Base-by-base conservation (phyloP, 2,113 vertebrate species). In the Lucifuga dentata region DNA sequence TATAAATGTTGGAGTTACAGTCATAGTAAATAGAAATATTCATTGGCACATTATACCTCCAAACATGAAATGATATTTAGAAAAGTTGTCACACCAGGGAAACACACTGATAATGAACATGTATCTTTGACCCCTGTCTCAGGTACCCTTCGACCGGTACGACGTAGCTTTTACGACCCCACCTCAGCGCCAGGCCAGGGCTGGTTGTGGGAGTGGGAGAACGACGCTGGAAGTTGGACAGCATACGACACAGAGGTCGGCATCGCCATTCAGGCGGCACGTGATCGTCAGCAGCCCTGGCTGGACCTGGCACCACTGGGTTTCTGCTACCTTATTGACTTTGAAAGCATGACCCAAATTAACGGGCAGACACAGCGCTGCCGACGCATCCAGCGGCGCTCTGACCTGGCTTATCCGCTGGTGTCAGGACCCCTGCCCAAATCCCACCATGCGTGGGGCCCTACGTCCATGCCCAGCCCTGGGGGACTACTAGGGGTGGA, bases 121-220 rank as follows among this genome's bases (percentile, higher is more conserved):
- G 13, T 3, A 17, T 29, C 5, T 55, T 49, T 16, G 19, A 21
- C 19, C 40, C 39, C 32, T 71, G 29, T 53, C 49, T 1, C 89
- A 99, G 98, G 97, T 56, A 99, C 98, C 62, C 95, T 98, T 89
- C 93, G 97, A 32, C 95, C 97, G 0, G 96, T 99, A 24, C 92
- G 97, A 32, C 95, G 98, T 52, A 97, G 95, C 81, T 98, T 99
- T 89, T 99, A 97, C 8, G 98, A 99, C 66, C 98, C 96, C 0
- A 95, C 95, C 26, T 97, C 97, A 0, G 97, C 98, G 0, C 98
- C 98, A 0, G 98, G 96, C 24, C 97, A 98, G 86, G 97, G 97
- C 65, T 95, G 98, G 78, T 93, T 98, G 85, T 99, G 98, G 98
- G 98, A 99, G 69, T 99, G 98, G 98, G 96, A 99, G 88, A 98